These are phyloP conservation scores for Sitta europaea DNA, from an alignment of 2,113 vertebrate genomes.

Conservation along the genomic window DNA sequence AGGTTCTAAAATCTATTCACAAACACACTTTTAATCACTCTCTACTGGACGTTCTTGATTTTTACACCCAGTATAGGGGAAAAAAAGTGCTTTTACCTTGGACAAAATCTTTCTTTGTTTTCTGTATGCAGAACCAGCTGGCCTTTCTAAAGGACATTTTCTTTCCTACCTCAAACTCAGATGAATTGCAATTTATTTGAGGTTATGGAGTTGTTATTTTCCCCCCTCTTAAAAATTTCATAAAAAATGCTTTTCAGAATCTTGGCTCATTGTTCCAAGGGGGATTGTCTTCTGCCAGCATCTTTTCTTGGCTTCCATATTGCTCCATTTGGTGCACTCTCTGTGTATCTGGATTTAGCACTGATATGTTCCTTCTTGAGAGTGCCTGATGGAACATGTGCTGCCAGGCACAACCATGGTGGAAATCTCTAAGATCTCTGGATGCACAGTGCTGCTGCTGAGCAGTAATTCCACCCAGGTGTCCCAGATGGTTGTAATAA, in stretches of 20 bases:
- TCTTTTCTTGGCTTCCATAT: neutral
- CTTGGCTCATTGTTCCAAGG: neutral
- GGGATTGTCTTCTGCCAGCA: neutral
- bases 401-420: neutral
- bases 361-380: neutral
- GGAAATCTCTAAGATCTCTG: conserved; percentile 40
- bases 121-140: neutral
- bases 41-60: neutral
- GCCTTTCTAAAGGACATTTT: neutral
- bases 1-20: neutral
- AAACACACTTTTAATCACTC: neutral
- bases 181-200: neutral
- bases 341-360: conserved; percentile 7
- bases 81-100: neutral
- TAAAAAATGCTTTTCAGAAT: neutral
- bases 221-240: neutral
- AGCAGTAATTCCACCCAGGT: conserved; percentile 50
- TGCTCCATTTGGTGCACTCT: neutral
- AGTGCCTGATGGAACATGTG: neutral
- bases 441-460: conserved; percentile 22
- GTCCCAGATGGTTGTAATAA: conserved; percentile 49
- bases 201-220: neutral
- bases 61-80: neutral
- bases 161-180: neutral
- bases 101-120: neutral